Percentiles rank a stretch among this genome's conserved stretches.
Evolutionary conservation across 2,888 invertebrate species (phyloP).

Genomic region (Timema podura): DNA sequence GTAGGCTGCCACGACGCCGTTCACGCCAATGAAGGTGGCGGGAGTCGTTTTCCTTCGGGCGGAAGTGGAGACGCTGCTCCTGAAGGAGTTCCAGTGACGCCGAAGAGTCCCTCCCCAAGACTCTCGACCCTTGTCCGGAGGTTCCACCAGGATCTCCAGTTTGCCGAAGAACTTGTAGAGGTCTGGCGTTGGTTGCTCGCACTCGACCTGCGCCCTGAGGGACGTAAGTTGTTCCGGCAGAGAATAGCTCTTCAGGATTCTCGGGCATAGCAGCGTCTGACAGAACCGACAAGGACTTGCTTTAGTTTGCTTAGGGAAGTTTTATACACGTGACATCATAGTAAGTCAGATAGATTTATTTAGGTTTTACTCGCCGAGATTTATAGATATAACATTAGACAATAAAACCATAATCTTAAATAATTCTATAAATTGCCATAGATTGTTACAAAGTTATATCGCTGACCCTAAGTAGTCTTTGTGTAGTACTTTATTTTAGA

Average conservation of each 20-base stretch:
- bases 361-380: no score
- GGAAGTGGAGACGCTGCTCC: not conserved
- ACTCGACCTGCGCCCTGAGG: conserved; percentile 59
- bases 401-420: no score
- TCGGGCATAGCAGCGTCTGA: conserved; percentile 43
- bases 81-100: conserved; percentile 5
- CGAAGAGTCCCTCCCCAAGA: not conserved
- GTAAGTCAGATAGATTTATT: no score
- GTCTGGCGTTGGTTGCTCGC: conserved; percentile 68
- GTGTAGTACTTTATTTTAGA: no score
- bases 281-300: not conserved
- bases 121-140: not conserved
- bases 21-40: not conserved
- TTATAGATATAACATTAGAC: no score
- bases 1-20: not conserved
- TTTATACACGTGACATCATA: no score
- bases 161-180: conserved; percentile 75
- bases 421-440: no score
- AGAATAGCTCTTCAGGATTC: conserved; percentile 37
- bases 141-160: conserved; percentile 41
- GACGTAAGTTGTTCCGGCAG: conserved; percentile 40
- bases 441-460: no score
- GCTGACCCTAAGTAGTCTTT: no score
- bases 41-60: no score
- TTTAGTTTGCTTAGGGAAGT: no score